Base-by-base conservation (phyloP, 2,888 invertebrate species). In the Empis livida region DNA sequence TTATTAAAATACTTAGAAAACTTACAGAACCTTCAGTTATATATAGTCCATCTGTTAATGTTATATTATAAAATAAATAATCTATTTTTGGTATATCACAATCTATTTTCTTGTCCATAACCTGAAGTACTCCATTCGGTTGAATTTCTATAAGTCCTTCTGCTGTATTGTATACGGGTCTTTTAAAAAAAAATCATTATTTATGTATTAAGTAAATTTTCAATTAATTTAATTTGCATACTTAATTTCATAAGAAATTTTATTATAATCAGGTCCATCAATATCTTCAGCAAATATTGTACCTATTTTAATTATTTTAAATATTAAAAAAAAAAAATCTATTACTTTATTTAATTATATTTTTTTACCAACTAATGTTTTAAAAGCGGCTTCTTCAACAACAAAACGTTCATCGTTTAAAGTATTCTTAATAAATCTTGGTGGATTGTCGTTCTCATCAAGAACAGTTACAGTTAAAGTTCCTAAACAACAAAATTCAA, bases 391-490 rank as follows among this genome's bases (percentile, higher is more conserved):
- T 57, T 71, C 67, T 64, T 82, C 82, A 2, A 72, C 64, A 4
- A 80, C 77, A 44, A 56, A 58, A 48, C 71, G 61, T n/a, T 55
- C 50, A 5, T 72, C 71, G 2, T 55, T 55, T 42, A 75, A 57
- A 3, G 73, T 70, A 1, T 71, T 71, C 1, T 57, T 52, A 1
- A 63, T 62, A 71, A 81, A 80, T 43, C 67, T 52, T 3, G 83
- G 83, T 2, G 65, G 49, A 60, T 79, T 79, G 63, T 83, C 82
- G 57, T 81, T 81, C 58, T 77, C 68, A 59, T 82, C 80, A 13
- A 70, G 63, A 50, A 83, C 76, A 2, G 71, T 72, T 17, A 82
- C 70, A 1, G 76, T 72, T 51, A 80, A 65, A 6, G 71, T 70
- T 5, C 73, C 80, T 80, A 59, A 39, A 63, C 66, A 30, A 53